Evolutionary conservation across 2,113 vertebrate genomes (phyloP), one percentile per base, ranked within the genome.

Genomic region (Ptilonorhynchus violaceus): DNA sequence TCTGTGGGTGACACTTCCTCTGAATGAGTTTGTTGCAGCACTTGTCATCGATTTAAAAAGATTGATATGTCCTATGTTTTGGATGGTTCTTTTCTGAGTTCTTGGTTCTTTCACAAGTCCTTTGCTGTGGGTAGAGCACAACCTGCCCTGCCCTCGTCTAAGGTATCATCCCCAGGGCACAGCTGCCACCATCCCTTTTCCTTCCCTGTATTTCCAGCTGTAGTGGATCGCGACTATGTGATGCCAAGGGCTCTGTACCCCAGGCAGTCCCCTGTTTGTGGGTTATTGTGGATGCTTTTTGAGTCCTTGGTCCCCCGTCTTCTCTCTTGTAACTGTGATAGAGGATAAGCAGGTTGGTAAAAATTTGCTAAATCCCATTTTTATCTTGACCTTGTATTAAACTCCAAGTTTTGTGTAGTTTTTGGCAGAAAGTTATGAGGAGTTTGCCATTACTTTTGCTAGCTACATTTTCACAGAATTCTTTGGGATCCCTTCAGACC

Each of bases 21-120:
- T 46, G 56, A 80, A 37, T 7, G 7, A 20, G 25, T 41, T 78
- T 50, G 15, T 46, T 68, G 53, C 16, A 53, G 21, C 39, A 27
- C 37, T 79, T 84, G 27, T 47, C 9, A 7, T 15, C 28, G 23
- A 25, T 37, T 20, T 42, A 8, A 35, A 77, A 77, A 52, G 7
- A 20, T 15, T 1, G 41, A 0, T 10, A 3, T 46, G n/a, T 47
- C 19, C 35, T 7, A 0, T 14, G 31, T 23, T 19, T 63, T 44
- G 23, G 33, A 13, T 31, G 41, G 30, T 25, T 58, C 30, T 73
- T 73, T 85, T 31, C 28, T 37, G 53, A 37, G 60, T 8, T n/a
- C n/a, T n/a, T n/a, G n/a, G n/a, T n/a, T n/a, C n/a, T n/a, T n/a
- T n/a, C n/a, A n/a, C 13, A 28, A 46, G 31, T 5, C 20, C 22